Percentiles rank a stretch among this genome's conserved stretches.
Evolutionary conservation across 2,888 invertebrate genomes (phyloP).

Genomic region (Muschampia plurimacula): DNA sequence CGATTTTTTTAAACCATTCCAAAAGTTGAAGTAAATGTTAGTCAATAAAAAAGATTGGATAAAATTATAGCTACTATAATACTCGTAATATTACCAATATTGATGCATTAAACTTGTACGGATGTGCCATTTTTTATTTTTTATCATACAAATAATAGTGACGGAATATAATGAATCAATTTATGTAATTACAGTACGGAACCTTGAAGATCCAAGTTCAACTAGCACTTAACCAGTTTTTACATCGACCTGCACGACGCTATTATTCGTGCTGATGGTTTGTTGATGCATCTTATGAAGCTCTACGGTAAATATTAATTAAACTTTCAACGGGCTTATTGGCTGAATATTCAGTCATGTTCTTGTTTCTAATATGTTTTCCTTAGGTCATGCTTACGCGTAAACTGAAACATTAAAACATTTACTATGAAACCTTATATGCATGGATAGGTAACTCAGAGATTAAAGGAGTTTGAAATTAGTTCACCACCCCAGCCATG

Average conservation of each 20-base stretch:
- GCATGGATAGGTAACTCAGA: background rate
- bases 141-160: too few relatives aligned
- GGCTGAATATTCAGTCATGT: conserved; percentile 18
- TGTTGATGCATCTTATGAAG: conserved; percentile 63
- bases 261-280: conserved; percentile 72
- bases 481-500: too few relatives aligned
- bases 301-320: conserved; percentile 68
- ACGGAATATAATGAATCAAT: background rate
- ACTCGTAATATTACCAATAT: too few relatives aligned
- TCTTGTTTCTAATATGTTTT: conserved; percentile 6
- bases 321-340: conserved; percentile 52
- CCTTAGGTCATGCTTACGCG: background rate
- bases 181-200: background rate
- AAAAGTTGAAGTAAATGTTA: too few relatives aligned
- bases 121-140: too few relatives aligned
- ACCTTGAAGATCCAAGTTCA: background rate
- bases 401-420: background rate
- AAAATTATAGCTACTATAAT: too few relatives aligned
- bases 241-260: conserved; percentile 67
- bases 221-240: conserved; percentile 47
- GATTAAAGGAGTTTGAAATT: background rate
- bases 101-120: too few relatives aligned
- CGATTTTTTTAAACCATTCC: too few relatives aligned
- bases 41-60: too few relatives aligned
- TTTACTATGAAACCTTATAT: background rate